Evolutionary conservation across 2,888 invertebrate genomes (phyloP).

Genomic region (Blera fallax): DNA sequence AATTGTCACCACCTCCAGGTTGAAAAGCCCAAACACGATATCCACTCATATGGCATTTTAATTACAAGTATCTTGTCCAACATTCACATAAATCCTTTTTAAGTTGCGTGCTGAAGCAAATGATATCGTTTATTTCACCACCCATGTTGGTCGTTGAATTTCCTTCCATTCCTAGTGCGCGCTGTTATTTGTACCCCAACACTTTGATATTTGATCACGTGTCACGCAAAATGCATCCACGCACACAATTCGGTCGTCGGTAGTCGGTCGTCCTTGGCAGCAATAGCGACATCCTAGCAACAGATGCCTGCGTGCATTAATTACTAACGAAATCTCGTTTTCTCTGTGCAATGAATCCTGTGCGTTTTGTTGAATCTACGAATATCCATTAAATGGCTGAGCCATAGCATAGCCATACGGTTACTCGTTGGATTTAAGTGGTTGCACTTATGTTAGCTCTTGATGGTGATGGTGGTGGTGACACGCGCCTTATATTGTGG

Average conservation of each 20-base stretch:
- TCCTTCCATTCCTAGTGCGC: conserved; percentile 24
- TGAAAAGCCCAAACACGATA: conserved; percentile 21
- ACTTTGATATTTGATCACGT: conserved; percentile 73
- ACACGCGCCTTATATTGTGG: conserved; percentile 67
- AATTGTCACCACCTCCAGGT: conserved; percentile 24
- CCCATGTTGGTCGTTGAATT: neutral
- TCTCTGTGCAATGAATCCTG: conserved; percentile 48
- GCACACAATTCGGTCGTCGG: conserved; percentile 33
- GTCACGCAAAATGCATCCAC: conserved; percentile 60
- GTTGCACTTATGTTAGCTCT: conserved; percentile 53
- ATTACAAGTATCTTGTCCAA: conserved; percentile 64
- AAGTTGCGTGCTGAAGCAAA: conserved; percentile 66
- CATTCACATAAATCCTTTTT: conserved; percentile 53
- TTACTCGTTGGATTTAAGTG: conserved; percentile 57
- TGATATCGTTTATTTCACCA: conserved; percentile 30
- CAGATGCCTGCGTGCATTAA: conserved; percentile 72
- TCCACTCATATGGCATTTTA: conserved; percentile 42
- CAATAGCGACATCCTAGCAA: conserved; percentile 65
- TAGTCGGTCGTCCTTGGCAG: conserved; percentile 67
- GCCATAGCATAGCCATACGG: conserved; percentile 7
- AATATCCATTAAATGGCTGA: conserved; percentile 63
- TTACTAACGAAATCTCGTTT: conserved; percentile 61
- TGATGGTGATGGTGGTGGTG: conserved; percentile 26
- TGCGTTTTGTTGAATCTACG: conserved; percentile 38
- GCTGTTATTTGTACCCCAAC: neutral